Conservation (phyloP, 2,888 invertebrate species). For the Heliconius ismenius region DNA sequence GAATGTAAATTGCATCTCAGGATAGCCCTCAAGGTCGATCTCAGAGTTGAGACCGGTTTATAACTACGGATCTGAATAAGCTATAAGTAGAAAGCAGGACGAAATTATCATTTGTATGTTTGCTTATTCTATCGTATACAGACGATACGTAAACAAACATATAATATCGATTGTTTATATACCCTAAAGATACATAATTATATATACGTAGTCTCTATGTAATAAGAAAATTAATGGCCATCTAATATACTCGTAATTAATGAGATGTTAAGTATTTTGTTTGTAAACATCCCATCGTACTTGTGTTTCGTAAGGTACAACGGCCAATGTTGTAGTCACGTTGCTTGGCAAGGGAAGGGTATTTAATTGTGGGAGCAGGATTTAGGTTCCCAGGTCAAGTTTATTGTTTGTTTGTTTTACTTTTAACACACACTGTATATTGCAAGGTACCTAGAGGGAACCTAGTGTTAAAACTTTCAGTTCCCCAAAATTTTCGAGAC, state of each 20-base stretch:
- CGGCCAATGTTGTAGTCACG: constrained; percentile 6
- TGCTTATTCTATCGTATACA: not conserved
- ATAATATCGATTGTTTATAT: not conserved
- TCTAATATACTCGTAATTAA: not conserved
- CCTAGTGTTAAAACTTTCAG: no score
- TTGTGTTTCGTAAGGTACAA: not conserved
- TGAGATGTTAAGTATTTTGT: constrained; percentile 9
- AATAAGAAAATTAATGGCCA: not conserved
- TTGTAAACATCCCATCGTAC: constrained; percentile 20
- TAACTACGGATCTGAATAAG: no score
- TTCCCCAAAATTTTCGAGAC: not conserved
- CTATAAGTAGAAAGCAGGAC: not conserved
- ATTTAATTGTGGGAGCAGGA: constrained; percentile 10
- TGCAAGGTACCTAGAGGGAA: no score
- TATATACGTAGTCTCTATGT: not conserved
- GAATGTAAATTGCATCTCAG: no score
- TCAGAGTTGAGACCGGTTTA: no score
- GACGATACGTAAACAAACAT: not conserved
- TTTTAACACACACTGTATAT: no score
- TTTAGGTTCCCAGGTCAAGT: constrained; percentile 3
- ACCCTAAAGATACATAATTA: not conserved
- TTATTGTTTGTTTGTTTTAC: not conserved
- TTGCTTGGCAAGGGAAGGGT: constrained; percentile 9
- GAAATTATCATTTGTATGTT: not conserved
- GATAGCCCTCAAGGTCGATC: no score